phyloP scores from a whole-genome alignment of 2,113 vertebrate species.

The Trichechus manatus region DNA sequence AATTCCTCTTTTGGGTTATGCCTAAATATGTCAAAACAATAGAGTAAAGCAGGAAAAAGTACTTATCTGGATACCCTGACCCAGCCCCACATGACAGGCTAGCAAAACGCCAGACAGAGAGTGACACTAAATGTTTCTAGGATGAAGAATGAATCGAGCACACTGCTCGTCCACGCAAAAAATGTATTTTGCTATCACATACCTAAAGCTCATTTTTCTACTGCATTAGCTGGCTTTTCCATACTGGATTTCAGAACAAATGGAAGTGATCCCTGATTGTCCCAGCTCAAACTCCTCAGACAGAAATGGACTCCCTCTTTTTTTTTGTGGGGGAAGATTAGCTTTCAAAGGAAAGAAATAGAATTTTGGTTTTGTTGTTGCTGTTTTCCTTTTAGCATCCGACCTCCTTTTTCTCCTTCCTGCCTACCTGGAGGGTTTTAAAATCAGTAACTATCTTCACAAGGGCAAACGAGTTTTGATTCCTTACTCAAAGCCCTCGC shows the following conservation, averaged over 20 bases:
- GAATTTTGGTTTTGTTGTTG: neutral
- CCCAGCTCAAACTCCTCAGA: neutral
- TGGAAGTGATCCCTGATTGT: neutral
- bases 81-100: neutral
- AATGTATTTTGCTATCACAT: fast-evolving
- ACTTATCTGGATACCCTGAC: neutral
- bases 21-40: slow-evolving; percentile 24
- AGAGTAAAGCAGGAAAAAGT: neutral
- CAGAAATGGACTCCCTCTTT: neutral
- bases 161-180: neutral
- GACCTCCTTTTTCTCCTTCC: neutral
- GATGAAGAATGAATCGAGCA: neutral
- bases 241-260: neutral
- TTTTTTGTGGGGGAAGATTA: neutral
- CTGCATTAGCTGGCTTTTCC: neutral
- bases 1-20: neutral
- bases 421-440: neutral
- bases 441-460: neutral
- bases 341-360: neutral
- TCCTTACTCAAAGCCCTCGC: neutral
- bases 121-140: neutral
- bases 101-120: neutral
- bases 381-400: neutral
- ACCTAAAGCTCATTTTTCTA: neutral
- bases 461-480: neutral